Percentiles rank a stretch among this genome's conserved stretches.
These are phyloP conservation scores for Athene cunicularia DNA, from an alignment of 2,113 vertebrate species.

Conservation along the genomic window DNA sequence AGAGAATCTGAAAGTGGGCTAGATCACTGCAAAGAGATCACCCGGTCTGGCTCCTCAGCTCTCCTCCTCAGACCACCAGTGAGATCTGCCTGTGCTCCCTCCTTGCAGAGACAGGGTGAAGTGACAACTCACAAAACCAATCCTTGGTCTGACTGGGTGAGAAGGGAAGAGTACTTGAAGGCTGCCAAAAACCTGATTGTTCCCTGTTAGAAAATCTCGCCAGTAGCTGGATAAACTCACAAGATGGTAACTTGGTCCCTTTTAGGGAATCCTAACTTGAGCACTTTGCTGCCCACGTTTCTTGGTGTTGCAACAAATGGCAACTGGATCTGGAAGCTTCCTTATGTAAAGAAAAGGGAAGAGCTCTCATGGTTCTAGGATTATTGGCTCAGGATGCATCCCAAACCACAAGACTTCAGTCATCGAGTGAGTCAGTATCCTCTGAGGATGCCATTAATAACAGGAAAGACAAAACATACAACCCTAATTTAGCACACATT, in stretches of 20 bases:
- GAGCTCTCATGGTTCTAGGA: slow-evolving; percentile 22
- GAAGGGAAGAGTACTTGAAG: neutral
- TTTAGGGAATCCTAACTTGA: neutral
- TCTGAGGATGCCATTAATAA: slow-evolving; percentile 66
- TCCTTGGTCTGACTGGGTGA: neutral
- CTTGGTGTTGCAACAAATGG: slow-evolving; percentile 4
- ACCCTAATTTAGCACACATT: slow-evolving; percentile 55
- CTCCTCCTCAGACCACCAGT: neutral
- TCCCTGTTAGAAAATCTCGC: neutral
- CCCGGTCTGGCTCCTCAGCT: neutral
- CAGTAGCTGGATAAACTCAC: neutral
- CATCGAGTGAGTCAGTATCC: slow-evolving; percentile 74
- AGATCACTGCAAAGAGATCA: neutral
- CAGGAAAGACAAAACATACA: slow-evolving; percentile 54
- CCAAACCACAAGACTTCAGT: slow-evolving; percentile 74
- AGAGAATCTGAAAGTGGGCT: neutral
- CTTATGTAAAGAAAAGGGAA: slow-evolving; percentile 7
- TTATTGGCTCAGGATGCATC: slow-evolving; percentile 46
- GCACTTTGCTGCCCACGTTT: neutral
- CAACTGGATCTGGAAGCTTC: neutral
- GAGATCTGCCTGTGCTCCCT: neutral
- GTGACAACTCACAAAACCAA: neutral
- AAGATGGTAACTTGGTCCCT: neutral
- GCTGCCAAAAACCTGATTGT: neutral
- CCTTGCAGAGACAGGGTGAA: neutral